Evolutionary conservation across 1,140 invertebrate genomes (phyloP).

Genomic region (Cheumatopsyche charites): DNA sequence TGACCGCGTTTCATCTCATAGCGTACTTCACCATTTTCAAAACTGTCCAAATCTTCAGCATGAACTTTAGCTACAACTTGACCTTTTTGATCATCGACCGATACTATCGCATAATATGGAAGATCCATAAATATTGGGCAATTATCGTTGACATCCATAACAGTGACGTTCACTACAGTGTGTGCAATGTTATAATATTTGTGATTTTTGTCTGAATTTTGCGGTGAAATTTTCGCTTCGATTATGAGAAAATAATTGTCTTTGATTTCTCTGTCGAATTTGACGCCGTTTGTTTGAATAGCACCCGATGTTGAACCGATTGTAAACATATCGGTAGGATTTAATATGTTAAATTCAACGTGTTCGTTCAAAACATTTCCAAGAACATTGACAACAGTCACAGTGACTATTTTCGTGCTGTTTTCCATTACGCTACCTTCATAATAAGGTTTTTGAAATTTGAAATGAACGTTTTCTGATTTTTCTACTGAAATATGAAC

Average conservation of each 20-base stretch:
- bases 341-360: conserved; percentile 80
- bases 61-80: conserved; percentile 81
- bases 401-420: conserved; percentile 73
- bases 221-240: conserved; percentile 62
- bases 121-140: conserved; percentile 84
- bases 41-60: conserved; percentile 82
- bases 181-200: conserved; percentile 73
- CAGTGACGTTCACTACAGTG: conserved; percentile 76
- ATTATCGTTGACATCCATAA: conserved; percentile 84
- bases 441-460: conserved; percentile 78
- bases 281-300: conserved; percentile 76
- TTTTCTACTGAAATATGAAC: conserved; percentile 68
- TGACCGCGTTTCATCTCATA: conserved; percentile 83
- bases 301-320: conserved; percentile 85
- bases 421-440: conserved; percentile 80
- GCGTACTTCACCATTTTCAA: conserved; percentile 77
- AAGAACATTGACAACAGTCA: conserved; percentile 80
- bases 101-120: conserved; percentile 83
- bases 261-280: conserved; percentile 80
- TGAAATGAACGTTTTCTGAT: conserved; percentile 72
- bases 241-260: conserved; percentile 81
- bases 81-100: conserved; percentile 76
- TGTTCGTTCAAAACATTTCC: conserved; percentile 83
- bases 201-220: conserved; percentile 16
- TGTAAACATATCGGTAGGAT: conserved; percentile 84